Conservation (phyloP, 2,797 vertebrate genomes). For the Sebastes wilsoni region DNA sequence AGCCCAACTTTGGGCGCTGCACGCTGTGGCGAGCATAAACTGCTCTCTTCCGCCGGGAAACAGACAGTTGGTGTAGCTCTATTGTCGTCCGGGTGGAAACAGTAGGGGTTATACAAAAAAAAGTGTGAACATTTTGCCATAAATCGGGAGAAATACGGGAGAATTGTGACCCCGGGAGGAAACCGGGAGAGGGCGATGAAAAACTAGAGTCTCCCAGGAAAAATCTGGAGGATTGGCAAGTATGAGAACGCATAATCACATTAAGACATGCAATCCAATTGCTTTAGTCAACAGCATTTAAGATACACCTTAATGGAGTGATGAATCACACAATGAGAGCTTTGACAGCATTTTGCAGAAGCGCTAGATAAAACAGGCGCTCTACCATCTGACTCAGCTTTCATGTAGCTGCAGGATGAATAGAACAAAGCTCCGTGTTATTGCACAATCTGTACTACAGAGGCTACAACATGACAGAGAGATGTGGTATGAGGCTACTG, state of each 20-base stretch:
- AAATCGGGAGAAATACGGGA: too few species aligned
- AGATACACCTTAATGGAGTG: constrained; percentile 36
- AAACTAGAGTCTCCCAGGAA: too few species aligned
- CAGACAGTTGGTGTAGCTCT: too few species aligned
- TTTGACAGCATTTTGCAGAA: constrained; percentile 19
- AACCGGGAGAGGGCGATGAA: too few species aligned
- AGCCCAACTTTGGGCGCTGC: too few species aligned
- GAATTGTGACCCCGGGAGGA: too few species aligned
- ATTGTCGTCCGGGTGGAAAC: too few species aligned
- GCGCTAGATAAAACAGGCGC: constrained; percentile 35
- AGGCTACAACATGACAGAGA: constrained; percentile 15
- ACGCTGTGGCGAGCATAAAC: too few species aligned
- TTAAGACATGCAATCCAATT: background rate
- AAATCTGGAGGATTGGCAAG: too few species aligned
- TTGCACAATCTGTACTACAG: constrained; percentile 23
- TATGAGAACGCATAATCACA: constrained; percentile 23
- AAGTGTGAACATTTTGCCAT: too few species aligned
- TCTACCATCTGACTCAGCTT: constrained; percentile 40
- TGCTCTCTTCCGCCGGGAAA: too few species aligned
- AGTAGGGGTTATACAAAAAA: too few species aligned
- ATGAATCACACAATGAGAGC: constrained; percentile 32
- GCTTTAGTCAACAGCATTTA: constrained; percentile 27
- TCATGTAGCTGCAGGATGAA: constrained; percentile 36
- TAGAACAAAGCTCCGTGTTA: constrained; percentile 26
- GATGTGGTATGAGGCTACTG: background rate